Evolutionary conservation across 2,797 vertebrate genomes (phyloP).

Genomic region (Falco peregrinus): DNA sequence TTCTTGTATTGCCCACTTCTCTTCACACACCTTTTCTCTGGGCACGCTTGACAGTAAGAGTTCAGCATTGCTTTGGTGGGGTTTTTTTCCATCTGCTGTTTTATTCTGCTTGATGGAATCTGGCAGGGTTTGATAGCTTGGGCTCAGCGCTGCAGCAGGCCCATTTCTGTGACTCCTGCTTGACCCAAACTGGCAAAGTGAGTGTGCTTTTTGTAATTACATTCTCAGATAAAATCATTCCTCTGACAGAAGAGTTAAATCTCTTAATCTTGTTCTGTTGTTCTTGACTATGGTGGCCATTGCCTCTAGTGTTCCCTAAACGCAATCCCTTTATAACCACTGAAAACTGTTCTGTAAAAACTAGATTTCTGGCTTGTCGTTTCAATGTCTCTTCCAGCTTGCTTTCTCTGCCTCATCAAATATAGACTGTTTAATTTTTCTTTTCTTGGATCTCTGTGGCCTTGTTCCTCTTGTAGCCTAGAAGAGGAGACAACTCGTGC

Average conservation of each 20-base stretch:
- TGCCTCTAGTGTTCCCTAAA: background rate
- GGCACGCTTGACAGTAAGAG: background rate
- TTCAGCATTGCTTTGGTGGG: background rate
- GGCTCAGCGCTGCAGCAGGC: background rate
- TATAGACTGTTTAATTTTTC: background rate
- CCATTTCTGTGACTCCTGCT: background rate
- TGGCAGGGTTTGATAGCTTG: background rate
- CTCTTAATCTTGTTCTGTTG: background rate
- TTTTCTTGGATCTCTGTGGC: background rate
- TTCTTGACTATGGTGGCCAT: background rate
- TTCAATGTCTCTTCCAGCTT: background rate
- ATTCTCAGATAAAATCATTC: background rate
- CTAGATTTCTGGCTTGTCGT: background rate
- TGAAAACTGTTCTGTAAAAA: background rate
- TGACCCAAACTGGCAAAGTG: background rate
- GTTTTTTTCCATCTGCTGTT: background rate
- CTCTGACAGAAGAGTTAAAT: conserved; percentile 1
- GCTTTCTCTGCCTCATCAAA: background rate
- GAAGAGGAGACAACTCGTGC: background rate
- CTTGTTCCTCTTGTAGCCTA: background rate
- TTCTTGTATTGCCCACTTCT: background rate
- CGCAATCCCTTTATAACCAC: background rate
- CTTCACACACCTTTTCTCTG: background rate
- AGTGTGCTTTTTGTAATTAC: background rate
- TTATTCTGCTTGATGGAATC: background rate